phyloP scores from a whole-genome alignment of 2,113 vertebrate genomes.

The Serinus canaria region DNA sequence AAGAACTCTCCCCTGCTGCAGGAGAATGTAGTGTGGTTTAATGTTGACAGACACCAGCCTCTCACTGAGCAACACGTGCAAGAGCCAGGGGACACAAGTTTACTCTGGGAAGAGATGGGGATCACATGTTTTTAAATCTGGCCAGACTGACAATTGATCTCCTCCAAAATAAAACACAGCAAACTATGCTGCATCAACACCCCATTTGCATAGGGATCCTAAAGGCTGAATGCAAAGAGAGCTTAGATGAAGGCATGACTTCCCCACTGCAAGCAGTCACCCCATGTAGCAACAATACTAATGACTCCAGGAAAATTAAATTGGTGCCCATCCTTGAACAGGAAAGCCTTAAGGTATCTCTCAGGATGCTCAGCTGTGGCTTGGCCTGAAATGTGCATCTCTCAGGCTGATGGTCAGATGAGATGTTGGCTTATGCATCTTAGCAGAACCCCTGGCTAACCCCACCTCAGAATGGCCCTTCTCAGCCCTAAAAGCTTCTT shows the following conservation, averaged over 20 bases:
- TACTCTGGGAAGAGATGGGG: background rate
- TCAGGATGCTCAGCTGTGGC: background rate
- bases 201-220: background rate
- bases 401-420: background rate
- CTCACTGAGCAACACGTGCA: rapidly evolving
- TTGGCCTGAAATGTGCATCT: background rate
- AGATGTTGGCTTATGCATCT: rapidly evolving
- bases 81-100: background rate
- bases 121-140: background rate
- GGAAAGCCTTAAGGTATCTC: background rate
- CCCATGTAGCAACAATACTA: background rate
- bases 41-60: background rate
- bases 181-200: background rate
- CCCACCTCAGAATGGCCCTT: rapidly evolving
- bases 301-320: background rate
- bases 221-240: background rate
- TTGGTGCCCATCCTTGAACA: background rate
- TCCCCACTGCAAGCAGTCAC: background rate
- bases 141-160: background rate
- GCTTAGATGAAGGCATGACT: background rate
- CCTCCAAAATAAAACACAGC: background rate
- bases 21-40: background rate
- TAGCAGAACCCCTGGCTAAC: background rate
- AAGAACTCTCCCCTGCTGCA: background rate
- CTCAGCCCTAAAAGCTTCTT: background rate